Evolutionary conservation across 2,797 vertebrate genomes (phyloP).

Genomic region (Menidia menidia): DNA sequence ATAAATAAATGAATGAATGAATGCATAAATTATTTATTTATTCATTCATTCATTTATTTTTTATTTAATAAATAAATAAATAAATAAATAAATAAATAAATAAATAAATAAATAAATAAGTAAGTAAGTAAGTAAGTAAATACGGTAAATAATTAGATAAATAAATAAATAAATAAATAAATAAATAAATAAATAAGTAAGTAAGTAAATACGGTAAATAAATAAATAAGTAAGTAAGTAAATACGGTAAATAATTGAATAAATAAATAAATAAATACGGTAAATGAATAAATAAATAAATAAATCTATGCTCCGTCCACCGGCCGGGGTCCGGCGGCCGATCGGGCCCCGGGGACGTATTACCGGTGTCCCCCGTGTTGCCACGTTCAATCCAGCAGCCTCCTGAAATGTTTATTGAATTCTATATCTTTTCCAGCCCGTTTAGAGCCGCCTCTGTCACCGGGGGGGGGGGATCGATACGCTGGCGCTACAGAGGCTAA

Average conservation of each 20-base stretch:
- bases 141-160: too few relatives aligned
- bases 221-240: too few relatives aligned
- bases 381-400: constrained; percentile 50
- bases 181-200: too few relatives aligned
- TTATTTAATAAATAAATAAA: too few relatives aligned
- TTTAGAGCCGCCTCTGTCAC: constrained; percentile 72
- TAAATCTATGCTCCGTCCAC: constrained; percentile 40
- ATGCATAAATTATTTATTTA: too few relatives aligned
- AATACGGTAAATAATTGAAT: background rate
- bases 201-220: background rate
- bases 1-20: too few relatives aligned
- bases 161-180: too few relatives aligned
- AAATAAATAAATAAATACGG: too few relatives aligned
- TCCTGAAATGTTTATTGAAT: constrained; percentile 76
- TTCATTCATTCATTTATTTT: too few relatives aligned
- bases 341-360: constrained; percentile 25
- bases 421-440: constrained; percentile 61
- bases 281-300: constrained; percentile 26
- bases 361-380: constrained; percentile 50
- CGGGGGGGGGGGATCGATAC: constrained; percentile 70
- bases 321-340: constrained; percentile 1
- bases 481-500: constrained; percentile 73
- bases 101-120: too few relatives aligned
- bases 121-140: too few relatives aligned
- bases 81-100: too few relatives aligned